Conservation (phyloP, 2,888 invertebrate genomes). For the Rhogogaster chlorosoma region DNA sequence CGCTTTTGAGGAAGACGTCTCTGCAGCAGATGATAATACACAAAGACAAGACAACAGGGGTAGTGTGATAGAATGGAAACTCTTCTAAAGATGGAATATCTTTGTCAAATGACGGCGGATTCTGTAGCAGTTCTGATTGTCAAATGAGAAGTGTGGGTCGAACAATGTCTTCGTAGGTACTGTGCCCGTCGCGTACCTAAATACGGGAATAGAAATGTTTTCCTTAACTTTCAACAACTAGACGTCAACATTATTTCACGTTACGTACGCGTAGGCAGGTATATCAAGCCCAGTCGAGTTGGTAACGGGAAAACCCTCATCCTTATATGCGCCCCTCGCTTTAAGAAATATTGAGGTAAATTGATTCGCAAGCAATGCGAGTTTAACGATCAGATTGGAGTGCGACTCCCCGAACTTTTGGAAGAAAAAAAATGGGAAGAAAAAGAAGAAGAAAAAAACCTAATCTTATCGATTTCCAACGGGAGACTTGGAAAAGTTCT, state of each 20-base stretch:
- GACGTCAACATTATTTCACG: background rate
- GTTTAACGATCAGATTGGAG: constrained; percentile 31
- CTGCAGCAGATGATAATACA: background rate
- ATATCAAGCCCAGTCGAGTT: background rate
- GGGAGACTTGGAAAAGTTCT: background rate
- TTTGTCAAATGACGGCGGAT: constrained; percentile 32
- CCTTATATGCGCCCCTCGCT: background rate
- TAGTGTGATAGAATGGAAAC: constrained; percentile 22
- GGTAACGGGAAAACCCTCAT: background rate
- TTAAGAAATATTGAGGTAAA: constrained; percentile 6
- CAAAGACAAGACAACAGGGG: background rate
- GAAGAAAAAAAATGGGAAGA: background rate
- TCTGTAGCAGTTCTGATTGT: constrained; percentile 19
- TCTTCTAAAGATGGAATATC: constrained; percentile 31
- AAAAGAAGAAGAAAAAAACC: background rate
- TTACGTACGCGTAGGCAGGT: background rate
- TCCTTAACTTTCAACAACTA: background rate
- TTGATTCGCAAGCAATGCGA: constrained; percentile 15
- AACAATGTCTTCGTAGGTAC: constrained; percentile 8
- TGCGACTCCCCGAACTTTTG: constrained; percentile 4
- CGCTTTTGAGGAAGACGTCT: background rate
- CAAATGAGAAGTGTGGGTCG: constrained; percentile 14
- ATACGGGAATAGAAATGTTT: background rate
- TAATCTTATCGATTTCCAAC: constrained; percentile 21
- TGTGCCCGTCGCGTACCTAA: background rate